Evolutionary conservation across 2,888 invertebrate genomes (phyloP).

Genomic region (Danaus chrysippus): DNA sequence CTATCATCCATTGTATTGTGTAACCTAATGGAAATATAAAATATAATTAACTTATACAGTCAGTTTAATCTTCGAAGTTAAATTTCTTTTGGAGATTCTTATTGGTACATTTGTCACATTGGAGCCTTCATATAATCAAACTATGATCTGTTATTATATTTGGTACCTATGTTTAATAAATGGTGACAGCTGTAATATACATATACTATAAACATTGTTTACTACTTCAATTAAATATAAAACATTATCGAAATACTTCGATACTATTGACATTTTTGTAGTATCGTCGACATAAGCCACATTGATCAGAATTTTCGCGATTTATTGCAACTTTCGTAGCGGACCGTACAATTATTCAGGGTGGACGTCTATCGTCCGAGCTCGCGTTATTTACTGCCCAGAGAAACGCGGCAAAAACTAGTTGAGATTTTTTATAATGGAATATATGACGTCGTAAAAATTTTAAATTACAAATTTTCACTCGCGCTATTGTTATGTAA

Average conservation of each 20-base stretch:
- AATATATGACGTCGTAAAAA: constrained; percentile 17
- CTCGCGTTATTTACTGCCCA: constrained; percentile 30
- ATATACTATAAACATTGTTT: no score
- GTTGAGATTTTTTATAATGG: constrained; percentile 14
- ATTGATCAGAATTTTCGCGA: constrained; percentile 5
- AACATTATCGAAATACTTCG: no score
- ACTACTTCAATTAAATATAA: no score
- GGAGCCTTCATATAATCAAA: no score
- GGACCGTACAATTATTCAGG: constrained; percentile 13
- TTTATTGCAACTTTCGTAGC: constrained; percentile 14
- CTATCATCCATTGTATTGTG: constrained; percentile 42
- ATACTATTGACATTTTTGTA: no score
- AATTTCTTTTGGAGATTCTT: no score
- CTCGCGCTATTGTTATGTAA: constrained; percentile 11
- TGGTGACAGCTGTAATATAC: no score
- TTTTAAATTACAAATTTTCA: constrained; percentile 22
- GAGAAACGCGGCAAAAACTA: constrained; percentile 17
- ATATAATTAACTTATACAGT: neutral
- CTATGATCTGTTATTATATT: no score
- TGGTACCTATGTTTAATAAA: no score
- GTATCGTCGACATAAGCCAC: neutral
- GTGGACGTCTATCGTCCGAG: constrained; percentile 43
- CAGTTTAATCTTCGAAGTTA: no score
- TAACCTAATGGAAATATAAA: constrained; percentile 35
- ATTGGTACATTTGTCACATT: no score